Percentiles rank a stretch among this genome's conserved stretches.
Conservation (phyloP, 2,797 vertebrate genomes). For the Nyctalus aviator region DNA sequence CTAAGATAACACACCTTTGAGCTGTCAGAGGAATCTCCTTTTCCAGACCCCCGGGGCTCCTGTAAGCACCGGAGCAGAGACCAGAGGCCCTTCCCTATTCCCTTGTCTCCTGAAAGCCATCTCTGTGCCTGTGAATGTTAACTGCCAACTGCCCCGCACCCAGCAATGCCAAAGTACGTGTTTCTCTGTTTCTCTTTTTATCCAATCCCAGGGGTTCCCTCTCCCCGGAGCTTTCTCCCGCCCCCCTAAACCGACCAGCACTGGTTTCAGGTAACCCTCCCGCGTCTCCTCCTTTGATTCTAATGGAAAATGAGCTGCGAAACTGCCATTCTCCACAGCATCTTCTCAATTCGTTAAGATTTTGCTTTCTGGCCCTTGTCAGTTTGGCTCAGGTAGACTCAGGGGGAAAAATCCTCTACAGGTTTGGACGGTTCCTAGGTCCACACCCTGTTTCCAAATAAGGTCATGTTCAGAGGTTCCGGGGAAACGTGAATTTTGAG, state of each 20-base stretch:
- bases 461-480: neutral
- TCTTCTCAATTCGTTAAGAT: neutral
- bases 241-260: neutral
- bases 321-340: neutral
- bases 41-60: neutral
- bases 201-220: neutral
- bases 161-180: neutral
- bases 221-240: neutral
- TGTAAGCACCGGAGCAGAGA: neutral
- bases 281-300: neutral
- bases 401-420: neutral
- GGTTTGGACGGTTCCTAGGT: neutral
- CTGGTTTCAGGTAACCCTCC: neutral
- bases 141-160: neutral
- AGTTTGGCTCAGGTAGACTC: neutral
- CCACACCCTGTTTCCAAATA: neutral
- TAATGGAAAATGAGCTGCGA: neutral
- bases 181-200: neutral
- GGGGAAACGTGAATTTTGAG: neutral
- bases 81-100: neutral
- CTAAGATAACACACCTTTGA: neutral
- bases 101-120: neutral
- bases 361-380: neutral
- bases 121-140: neutral
- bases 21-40: neutral